These are phyloP conservation scores for Lasioglossum pauxillum DNA, from an alignment of 2,888 invertebrate species.

Conservation along the genomic window DNA sequence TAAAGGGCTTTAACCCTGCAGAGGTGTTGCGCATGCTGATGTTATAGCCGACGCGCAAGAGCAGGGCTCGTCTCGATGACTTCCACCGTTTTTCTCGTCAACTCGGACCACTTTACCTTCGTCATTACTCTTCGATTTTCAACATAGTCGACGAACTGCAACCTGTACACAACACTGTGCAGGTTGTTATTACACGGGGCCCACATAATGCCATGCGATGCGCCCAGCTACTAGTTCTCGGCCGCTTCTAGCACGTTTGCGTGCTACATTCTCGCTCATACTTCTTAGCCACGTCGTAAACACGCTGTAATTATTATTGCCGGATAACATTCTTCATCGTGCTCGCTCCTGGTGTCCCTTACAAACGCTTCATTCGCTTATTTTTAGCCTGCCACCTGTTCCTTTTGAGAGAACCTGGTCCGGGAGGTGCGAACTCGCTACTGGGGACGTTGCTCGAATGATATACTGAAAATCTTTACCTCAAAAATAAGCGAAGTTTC, in stretches of 20 bases:
- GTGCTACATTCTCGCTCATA: slow-evolving; percentile 25
- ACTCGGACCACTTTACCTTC: slow-evolving; percentile 19
- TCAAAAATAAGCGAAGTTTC: background rate
- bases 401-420: background rate
- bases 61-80: background rate
- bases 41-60: background rate
- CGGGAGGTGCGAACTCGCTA: background rate
- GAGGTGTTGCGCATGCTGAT: background rate
- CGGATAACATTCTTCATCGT: slow-evolving; percentile 47
- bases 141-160: slow-evolving; percentile 26
- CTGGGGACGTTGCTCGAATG: background rate
- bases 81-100: slow-evolving; percentile 24
- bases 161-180: slow-evolving; percentile 35
- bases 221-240: slow-evolving; percentile 17
- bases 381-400: background rate
- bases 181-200: slow-evolving; percentile 43
- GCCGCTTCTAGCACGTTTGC: slow-evolving; percentile 35
- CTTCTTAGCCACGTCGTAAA: slow-evolving; percentile 38
- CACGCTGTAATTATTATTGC: slow-evolving; percentile 56
- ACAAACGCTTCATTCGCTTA: slow-evolving; percentile 22
- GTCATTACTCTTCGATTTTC: slow-evolving; percentile 44
- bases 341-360: slow-evolving; percentile 27
- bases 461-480: background rate
- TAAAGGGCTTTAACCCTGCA: background rate
- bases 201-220: slow-evolving; percentile 27